Base-by-base conservation (phyloP, 2,113 vertebrate species). In the Trogon surrucura region DNA sequence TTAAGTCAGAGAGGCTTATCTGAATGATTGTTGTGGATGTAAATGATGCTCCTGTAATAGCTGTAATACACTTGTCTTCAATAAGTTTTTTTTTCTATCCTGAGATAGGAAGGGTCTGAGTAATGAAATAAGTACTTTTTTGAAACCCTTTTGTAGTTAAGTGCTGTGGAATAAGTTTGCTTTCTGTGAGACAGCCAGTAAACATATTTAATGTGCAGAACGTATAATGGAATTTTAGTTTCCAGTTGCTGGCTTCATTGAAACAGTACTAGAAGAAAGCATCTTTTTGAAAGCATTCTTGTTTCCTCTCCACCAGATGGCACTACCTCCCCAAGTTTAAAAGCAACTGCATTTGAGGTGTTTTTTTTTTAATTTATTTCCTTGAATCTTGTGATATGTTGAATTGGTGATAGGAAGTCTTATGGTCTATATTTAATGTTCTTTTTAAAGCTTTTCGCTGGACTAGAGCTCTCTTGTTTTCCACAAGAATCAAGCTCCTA, bases 251-350 rank as follows among this genome's bases (percentile, higher is more conserved):
- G 74, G 29, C 29, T 29, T 41, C 41, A 3, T 19, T 41, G 30
- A 20, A 56, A 3, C 41, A 17, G 17, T 45, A 11, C 34, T 60
- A 12, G 62, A 38, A 22, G 30, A 41, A 34, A 10, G 27, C 50
- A 23, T 73, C 26, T 44, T 41, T 73, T 13, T 30, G 48, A 72
- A 47, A 58, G 82, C 7, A 1, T 7, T 80, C 38, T 27, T 57
- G 26, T 30, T 58, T 50, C 58, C 19, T 86, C 64, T 82, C 94
- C 79, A 77, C 71, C 86, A 96, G 95, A 94, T 80, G 94, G 88
- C 91, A 85, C 88, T 93, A 60, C 34, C 22, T 88, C 26, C 30
- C 64, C 38, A 4, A 5, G 6, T 80, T 79, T 19, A 45, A 41
- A 61, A 62, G 51, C 34, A 73, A 10, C 44, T 26, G 50, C 19